Conservation (phyloP, 2,797 vertebrate genomes). For the Zalophus californianus region DNA sequence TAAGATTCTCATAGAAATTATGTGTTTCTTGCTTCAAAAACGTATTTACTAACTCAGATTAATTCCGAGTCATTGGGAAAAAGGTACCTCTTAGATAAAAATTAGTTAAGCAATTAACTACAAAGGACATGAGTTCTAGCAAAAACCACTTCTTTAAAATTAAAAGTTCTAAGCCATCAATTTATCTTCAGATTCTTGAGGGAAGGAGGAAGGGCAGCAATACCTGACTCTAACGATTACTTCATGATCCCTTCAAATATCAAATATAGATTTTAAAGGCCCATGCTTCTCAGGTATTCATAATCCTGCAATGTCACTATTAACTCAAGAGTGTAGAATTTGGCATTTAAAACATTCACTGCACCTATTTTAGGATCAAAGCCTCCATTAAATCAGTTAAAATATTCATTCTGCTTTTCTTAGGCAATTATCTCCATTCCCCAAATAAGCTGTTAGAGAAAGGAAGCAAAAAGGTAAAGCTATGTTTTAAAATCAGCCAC, state of each 20-base stretch:
- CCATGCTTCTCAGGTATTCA: background rate
- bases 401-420: constrained; percentile 51
- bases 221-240: background rate
- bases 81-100: constrained; percentile 62
- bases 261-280: background rate
- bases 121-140: constrained; percentile 34
- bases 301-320: background rate
- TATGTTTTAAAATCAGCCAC: constrained; percentile 45
- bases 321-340: background rate
- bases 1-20: constrained; percentile 49
- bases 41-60: constrained; percentile 53
- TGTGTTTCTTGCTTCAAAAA: constrained; percentile 40
- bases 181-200: constrained; percentile 35
- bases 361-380: constrained; percentile 43
- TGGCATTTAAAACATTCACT: constrained; percentile 53
- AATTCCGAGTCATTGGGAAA: constrained; percentile 59
- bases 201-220: background rate
- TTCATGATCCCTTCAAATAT: constrained; percentile 40
- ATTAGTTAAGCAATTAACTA: constrained; percentile 56
- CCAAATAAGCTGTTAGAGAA: background rate
- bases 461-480: constrained; percentile 8
- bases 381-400: constrained; percentile 23
- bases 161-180: constrained; percentile 35
- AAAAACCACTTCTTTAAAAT: background rate
- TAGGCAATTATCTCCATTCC: background rate